Percentiles rank a stretch among this genome's conserved stretches.
Conservation (phyloP, 2,888 invertebrate species). For the Leptopilina syphax region DNA sequence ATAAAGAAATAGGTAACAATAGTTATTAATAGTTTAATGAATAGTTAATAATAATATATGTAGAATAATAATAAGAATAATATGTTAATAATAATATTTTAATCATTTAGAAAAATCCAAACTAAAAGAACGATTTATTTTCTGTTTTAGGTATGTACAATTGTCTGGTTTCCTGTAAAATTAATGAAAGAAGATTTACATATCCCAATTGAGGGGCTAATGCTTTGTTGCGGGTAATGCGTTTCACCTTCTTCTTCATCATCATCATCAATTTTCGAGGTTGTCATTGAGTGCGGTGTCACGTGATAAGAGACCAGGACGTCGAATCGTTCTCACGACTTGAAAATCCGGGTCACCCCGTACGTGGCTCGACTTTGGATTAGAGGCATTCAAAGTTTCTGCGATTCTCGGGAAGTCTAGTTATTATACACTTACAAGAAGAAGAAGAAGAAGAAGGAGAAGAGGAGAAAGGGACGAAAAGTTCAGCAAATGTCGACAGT, state of each 20-base stretch:
- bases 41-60: too few species aligned
- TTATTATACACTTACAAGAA: neutral
- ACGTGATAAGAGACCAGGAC: conserved; percentile 20
- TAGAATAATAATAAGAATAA: too few species aligned
- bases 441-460: neutral
- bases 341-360: conserved; percentile 18
- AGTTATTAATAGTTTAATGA: too few species aligned
- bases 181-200: conserved; percentile 3
- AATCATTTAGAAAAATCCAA: too few species aligned
- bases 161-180: neutral
- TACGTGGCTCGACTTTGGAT: conserved; percentile 20
- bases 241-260: conserved; percentile 14
- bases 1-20: too few species aligned
- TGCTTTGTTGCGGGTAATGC: neutral
- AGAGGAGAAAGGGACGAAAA: neutral
- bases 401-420: conserved; percentile 5
- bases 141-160: neutral
- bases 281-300: neutral
- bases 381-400: conserved; percentile 8
- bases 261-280: conserved; percentile 1
- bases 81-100: too few species aligned
- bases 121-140: neutral
- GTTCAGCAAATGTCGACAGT: conserved; percentile 39
- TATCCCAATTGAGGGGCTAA: neutral
- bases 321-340: conserved; percentile 4